Percentiles rank a stretch among this genome's conserved stretches.
Evolutionary conservation across 2,113 vertebrate genomes (phyloP).

Genomic region (Zeus faber): DNA sequence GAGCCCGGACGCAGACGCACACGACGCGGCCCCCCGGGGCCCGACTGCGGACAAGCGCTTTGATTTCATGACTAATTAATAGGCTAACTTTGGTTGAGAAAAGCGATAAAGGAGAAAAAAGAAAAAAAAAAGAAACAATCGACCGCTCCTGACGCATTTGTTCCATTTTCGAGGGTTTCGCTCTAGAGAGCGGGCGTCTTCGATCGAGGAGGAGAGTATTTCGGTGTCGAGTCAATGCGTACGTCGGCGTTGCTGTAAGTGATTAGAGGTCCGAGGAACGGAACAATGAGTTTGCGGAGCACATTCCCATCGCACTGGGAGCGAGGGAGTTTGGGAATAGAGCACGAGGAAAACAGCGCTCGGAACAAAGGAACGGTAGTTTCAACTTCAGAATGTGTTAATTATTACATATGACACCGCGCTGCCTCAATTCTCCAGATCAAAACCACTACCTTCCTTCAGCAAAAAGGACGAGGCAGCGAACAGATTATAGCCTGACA

Average conservation of each 20-base stretch:
- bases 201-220: constrained; percentile 30
- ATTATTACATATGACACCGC: neutral
- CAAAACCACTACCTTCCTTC: neutral
- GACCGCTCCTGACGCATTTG: neutral
- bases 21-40: neutral
- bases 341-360: constrained; percentile 1
- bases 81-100: constrained; percentile 24
- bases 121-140: constrained; percentile 5
- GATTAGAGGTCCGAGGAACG: constrained; percentile 34
- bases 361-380: constrained; percentile 5
- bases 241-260: constrained; percentile 37
- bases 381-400: neutral
- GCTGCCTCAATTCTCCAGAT: neutral
- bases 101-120: constrained; percentile 10
- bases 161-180: constrained; percentile 22
- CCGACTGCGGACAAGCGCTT: constrained; percentile 10
- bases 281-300: constrained; percentile 26
- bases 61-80: constrained; percentile 41
- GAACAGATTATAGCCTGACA: too few relatives aligned
- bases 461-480: too few relatives aligned
- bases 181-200: constrained; percentile 27
- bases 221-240: constrained; percentile 35
- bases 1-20: constrained; percentile 25
- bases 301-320: neutral
- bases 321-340: constrained; percentile 7